A percentile compares a stretch with the other conserved stretches of the same genome.
These are phyloP conservation scores for Zonitis immaculata DNA, from an alignment of 2,888 invertebrate genomes.

Conservation along the genomic window DNA sequence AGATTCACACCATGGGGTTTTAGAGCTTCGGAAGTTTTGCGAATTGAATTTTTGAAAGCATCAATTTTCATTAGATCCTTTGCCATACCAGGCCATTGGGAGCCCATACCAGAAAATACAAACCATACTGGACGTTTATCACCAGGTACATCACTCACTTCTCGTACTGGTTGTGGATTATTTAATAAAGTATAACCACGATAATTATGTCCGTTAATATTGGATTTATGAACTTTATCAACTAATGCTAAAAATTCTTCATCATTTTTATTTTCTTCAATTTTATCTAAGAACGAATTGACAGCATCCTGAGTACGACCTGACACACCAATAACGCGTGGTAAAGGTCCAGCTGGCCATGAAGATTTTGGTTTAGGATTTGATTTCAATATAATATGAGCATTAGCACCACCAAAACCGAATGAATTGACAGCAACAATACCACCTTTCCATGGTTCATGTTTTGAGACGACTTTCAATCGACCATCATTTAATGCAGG, in stretches of 20 bases:
- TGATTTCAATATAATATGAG: slow-evolving; percentile 82
- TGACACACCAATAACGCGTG: slow-evolving; percentile 70
- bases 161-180: slow-evolving; percentile 49
- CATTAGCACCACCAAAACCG: slow-evolving; percentile 97
- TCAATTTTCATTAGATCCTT: slow-evolving; percentile 79
- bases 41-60: slow-evolving; percentile 72
- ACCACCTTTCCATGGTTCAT: slow-evolving; percentile 86
- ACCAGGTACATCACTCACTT: slow-evolving; percentile 49
- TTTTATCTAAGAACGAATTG: slow-evolving; percentile 59
- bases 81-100: slow-evolving; percentile 97
- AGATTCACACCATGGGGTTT: slow-evolving; percentile 78
- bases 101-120: slow-evolving; percentile 97
- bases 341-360: slow-evolving; percentile 55
- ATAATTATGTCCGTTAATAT: slow-evolving; percentile 71
- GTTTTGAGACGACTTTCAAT: slow-evolving; percentile 82
- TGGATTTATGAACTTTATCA: slow-evolving; percentile 65
- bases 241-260: slow-evolving; percentile 73
- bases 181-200: slow-evolving; percentile 77
- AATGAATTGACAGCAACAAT: slow-evolving; percentile 92
- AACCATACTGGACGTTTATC: slow-evolving; percentile 86
- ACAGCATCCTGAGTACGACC: slow-evolving; percentile 83
- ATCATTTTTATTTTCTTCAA: slow-evolving; percentile 58
- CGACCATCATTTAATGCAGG: slow-evolving; percentile 86
- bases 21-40: slow-evolving; percentile 70
- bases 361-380: slow-evolving; percentile 65